Percentiles rank a stretch among this genome's conserved stretches.
Evolutionary conservation across 2,888 invertebrate genomes (phyloP).

Genomic region (Hoplodrina ambigua): DNA sequence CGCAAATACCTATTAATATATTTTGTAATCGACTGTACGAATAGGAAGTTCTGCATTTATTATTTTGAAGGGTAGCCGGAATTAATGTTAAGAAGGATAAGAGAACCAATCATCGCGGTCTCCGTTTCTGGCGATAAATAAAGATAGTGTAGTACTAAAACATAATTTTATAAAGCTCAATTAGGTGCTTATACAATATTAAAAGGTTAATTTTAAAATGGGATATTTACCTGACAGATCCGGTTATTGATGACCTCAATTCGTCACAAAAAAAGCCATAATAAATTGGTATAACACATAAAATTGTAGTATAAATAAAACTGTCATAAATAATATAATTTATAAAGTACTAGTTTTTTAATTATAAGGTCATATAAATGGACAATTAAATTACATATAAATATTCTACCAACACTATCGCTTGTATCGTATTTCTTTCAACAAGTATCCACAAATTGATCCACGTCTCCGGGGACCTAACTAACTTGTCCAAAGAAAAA

Average conservation of each 20-base stretch:
- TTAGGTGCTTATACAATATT: neutral
- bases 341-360: neutral
- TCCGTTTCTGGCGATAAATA: neutral
- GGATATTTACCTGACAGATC: neutral
- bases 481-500: conserved; percentile 33
- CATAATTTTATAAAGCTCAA: neutral
- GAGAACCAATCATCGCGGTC: neutral
- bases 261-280: neutral
- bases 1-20: conserved; percentile 1
- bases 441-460: conserved; percentile 18
- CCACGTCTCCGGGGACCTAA: conserved; percentile 10
- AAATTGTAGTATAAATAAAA: neutral
- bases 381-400: conserved; percentile 3
- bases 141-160: neutral
- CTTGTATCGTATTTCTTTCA: neutral
- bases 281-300: neutral
- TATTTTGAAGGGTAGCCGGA: neutral
- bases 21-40: conserved; percentile 6
- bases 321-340: neutral
- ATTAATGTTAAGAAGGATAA: neutral
- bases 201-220: neutral
- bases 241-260: conserved; percentile 21
- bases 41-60: conserved; percentile 1
- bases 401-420: neutral
- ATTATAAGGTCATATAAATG: no score